Evolutionary conservation across 2,888 invertebrate genomes (phyloP).

Genomic region (Tolmerus cingulatus): DNA sequence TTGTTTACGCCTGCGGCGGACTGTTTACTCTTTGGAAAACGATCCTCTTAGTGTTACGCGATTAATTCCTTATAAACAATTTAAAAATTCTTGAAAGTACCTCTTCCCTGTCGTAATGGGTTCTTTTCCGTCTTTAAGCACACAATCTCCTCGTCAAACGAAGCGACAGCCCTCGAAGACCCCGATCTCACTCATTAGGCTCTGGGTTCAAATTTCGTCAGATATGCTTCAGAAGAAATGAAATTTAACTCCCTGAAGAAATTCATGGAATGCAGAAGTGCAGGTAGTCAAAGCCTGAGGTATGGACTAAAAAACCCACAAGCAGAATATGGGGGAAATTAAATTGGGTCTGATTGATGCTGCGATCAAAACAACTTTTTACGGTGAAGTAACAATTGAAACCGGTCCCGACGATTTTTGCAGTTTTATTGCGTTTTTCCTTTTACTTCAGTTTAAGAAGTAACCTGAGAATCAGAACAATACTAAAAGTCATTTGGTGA

Average conservation of each 20-base stretch:
- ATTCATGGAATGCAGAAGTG: neutral
- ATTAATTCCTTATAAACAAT: conserved; percentile 13
- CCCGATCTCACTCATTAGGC: neutral
- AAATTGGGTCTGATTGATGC: neutral
- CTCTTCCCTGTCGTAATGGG: neutral
- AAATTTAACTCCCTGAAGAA: neutral
- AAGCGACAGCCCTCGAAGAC: neutral
- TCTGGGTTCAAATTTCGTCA: neutral
- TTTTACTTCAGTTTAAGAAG: neutral
- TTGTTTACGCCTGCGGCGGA: neutral
- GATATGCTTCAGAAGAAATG: neutral
- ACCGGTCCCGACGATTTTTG: neutral
- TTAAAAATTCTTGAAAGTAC: neutral
- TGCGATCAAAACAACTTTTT: neutral
- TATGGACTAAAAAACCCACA: neutral
- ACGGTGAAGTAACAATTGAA: neutral
- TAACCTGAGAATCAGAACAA: neutral
- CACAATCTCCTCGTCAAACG: neutral
- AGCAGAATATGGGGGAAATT: neutral
- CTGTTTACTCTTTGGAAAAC: neutral
- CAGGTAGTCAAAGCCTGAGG: neutral
- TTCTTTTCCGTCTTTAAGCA: neutral
- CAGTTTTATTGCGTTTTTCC: neutral
- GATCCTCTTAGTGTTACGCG: conserved; percentile 6
- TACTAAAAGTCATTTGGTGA: neutral